Conservation (phyloP, 2,113 vertebrate species). For the Seriola dumerili region DNA sequence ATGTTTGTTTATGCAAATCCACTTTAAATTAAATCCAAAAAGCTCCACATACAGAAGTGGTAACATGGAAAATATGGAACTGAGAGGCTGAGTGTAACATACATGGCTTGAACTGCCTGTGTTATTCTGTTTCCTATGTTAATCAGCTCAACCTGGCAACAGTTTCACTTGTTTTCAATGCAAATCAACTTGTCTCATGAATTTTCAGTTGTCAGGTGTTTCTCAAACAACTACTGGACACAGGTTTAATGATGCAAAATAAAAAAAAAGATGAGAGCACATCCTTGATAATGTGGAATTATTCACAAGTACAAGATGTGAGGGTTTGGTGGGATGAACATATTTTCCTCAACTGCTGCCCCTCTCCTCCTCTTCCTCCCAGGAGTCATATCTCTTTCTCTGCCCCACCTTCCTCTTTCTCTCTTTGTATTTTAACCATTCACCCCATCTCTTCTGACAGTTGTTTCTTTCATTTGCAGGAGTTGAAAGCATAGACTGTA, state of each 20-base stretch:
- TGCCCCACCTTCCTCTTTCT: constrained; percentile 9
- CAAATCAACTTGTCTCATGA: constrained; percentile 38
- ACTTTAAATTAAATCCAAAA: not conserved
- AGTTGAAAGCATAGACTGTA: not conserved
- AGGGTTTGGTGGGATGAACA: constrained; percentile 4
- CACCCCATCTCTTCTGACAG: not conserved
- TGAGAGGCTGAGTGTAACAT: not conserved
- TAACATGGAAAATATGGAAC: not conserved
- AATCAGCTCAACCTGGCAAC: constrained; percentile 25
- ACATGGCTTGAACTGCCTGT: not conserved
- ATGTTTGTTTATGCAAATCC: constrained; percentile 41
- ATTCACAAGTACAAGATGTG: not conserved
- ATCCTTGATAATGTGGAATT: not conserved
- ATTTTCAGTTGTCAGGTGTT: constrained; percentile 36
- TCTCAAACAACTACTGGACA: not conserved
- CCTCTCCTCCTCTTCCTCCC: constrained; percentile 10
- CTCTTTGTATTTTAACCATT: constrained; percentile 10
- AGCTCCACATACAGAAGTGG: not conserved
- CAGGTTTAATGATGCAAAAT: not conserved
- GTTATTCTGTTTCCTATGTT: constrained; percentile 19
- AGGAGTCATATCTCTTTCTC: constrained; percentile 15
- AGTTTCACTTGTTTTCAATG: constrained; percentile 35
- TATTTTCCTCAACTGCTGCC: constrained; percentile 1
- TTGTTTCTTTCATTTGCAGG: not conserved
- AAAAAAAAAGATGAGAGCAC: not conserved